phyloP scores from a whole-genome alignment of 2,888 invertebrate genomes.

The Drosophila incognita region DNA sequence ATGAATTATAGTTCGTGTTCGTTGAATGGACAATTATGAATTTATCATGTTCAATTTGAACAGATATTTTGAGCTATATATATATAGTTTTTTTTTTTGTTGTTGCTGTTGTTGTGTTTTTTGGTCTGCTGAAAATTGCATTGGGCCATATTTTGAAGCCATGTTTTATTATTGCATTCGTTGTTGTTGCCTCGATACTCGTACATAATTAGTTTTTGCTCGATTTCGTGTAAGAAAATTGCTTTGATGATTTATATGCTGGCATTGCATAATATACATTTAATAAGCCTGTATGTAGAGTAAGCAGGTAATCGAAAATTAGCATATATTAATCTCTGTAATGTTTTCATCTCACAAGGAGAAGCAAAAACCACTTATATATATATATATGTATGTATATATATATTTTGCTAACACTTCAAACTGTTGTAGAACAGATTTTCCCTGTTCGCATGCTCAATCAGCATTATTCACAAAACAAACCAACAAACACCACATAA shows the following conservation, averaged over 20 bases:
- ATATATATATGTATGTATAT: background rate
- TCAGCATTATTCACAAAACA: conserved; percentile 58
- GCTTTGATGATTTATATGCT: conserved; percentile 55
- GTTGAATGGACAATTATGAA: conserved; percentile 82
- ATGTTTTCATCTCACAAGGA: background rate
- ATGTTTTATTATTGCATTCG: conserved; percentile 41
- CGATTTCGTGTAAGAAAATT: conserved; percentile 47
- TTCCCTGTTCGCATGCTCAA: conserved; percentile 51
- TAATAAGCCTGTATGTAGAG: conserved; percentile 5
- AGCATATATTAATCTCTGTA: background rate
- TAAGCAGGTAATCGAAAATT: conserved; percentile 2
- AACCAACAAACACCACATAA: conserved; percentile 53
- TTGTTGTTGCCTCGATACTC: conserved; percentile 42
- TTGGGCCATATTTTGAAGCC: conserved; percentile 55
- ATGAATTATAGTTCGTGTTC: conserved; percentile 82
- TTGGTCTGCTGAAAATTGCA: conserved; percentile 51
- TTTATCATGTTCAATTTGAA: conserved; percentile 81
- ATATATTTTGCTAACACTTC: background rate
- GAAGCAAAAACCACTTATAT: background rate
- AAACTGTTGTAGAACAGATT: conserved; percentile 6
- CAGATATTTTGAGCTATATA: conserved; percentile 77
- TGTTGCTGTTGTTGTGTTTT: conserved; percentile 5
- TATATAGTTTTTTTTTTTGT: conserved; percentile 24
- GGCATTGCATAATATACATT: conserved; percentile 44
- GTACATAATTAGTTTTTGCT: conserved; percentile 71